phyloP scores from a whole-genome alignment of 2,113 vertebrate species.

The Microcebus jonahi region DNA sequence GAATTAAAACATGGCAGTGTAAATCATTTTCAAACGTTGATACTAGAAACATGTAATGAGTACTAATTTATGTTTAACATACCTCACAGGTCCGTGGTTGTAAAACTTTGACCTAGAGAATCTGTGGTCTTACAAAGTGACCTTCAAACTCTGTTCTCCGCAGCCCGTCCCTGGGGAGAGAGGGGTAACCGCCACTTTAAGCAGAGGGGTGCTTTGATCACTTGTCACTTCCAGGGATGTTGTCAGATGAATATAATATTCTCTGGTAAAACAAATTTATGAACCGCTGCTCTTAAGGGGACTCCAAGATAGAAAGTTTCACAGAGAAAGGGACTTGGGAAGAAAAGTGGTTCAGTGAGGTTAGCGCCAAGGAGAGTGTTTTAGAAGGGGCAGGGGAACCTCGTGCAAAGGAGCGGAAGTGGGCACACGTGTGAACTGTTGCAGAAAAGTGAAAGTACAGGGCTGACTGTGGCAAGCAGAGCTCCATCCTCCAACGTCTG shows the following conservation, averaged over 20 bases:
- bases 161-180: not conserved
- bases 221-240: not conserved
- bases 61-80: not conserved
- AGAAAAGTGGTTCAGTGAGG: not conserved
- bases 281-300: not conserved
- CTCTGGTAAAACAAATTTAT: not conserved
- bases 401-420: not conserved
- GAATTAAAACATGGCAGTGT: not conserved
- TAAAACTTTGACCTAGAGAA: not conserved
- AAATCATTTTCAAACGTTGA: not conserved
- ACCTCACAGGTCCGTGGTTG: not conserved
- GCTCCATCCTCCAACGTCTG: accelerated
- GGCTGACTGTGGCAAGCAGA: not conserved
- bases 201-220: not conserved
- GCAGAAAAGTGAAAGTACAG: not conserved
- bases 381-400: accelerated
- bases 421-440: not conserved
- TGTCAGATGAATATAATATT: not conserved
- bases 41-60: not conserved
- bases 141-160: not conserved
- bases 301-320: not conserved
- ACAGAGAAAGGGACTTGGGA: not conserved
- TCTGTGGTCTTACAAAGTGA: not conserved
- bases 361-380: not conserved
- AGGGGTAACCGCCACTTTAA: not conserved